These are phyloP conservation scores for Tetraodon nigroviridis DNA, from an alignment of 2,113 vertebrate genomes.

Conservation along the genomic window DNA sequence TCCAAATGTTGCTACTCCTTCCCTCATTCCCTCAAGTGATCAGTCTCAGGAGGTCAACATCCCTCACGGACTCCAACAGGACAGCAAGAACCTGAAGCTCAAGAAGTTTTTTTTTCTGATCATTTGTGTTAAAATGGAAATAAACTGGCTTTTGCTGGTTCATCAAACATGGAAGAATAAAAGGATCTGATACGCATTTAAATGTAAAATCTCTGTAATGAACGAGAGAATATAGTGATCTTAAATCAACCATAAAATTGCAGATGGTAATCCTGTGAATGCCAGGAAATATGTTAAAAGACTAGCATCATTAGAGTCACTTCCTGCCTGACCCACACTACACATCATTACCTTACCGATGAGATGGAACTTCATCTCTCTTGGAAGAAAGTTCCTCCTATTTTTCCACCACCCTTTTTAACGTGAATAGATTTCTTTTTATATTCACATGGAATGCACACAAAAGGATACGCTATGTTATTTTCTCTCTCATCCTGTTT, in stretches of 20 bases:
- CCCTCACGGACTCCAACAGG: too few species aligned
- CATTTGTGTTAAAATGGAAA: conserved; percentile 15
- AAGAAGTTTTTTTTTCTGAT: too few species aligned
- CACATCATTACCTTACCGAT: conserved; percentile 75
- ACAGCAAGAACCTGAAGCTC: too few species aligned
- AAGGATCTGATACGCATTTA: conserved; percentile 64
- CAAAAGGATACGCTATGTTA: neutral
- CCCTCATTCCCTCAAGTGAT: too few species aligned
- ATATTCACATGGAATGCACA: neutral
- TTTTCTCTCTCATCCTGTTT: neutral
- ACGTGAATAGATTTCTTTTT: neutral
- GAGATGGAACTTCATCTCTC: conserved; percentile 67
- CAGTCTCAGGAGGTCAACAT: too few species aligned
- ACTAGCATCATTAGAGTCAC: conserved; percentile 63
- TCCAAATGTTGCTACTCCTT: too few species aligned
- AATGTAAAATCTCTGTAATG: conserved; percentile 61
- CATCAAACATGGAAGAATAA: conserved; percentile 59
- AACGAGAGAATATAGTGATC: conserved; percentile 64
- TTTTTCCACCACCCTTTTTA: conserved; percentile 37
- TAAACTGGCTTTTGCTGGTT: conserved; percentile 58
- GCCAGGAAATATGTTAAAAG: conserved; percentile 72
- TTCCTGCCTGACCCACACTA: conserved; percentile 61
- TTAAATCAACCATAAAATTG: conserved; percentile 76
- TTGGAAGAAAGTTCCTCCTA: conserved; percentile 53
- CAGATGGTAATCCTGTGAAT: conserved; percentile 69